Percentiles rank a stretch among this genome's conserved stretches.
These are phyloP conservation scores for Dendrolimus houi DNA, from an alignment of 2,888 invertebrate species.

Conservation along the genomic window DNA sequence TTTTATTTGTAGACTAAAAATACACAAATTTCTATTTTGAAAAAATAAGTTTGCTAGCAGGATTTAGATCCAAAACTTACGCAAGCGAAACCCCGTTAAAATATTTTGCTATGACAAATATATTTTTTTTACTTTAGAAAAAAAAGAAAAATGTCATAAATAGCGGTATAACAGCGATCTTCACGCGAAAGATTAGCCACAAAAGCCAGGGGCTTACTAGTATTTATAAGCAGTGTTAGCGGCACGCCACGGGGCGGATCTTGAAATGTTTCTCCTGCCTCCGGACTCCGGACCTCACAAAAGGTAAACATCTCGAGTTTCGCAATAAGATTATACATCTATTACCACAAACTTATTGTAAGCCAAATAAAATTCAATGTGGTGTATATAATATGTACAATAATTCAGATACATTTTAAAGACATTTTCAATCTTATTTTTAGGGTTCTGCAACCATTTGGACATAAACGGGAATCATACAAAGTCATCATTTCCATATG, in stretches of 20 bases:
- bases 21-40: too few species aligned
- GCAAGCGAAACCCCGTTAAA: too few species aligned
- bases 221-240: constrained; percentile 72
- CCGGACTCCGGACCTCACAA: constrained; percentile 16
- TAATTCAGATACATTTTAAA: too few species aligned
- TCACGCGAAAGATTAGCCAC: constrained; percentile 73
- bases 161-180: constrained; percentile 71
- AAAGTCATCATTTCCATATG: too few species aligned
- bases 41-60: too few species aligned
- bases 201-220: constrained; percentile 70
- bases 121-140: constrained; percentile 44
- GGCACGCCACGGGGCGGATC: constrained; percentile 52
- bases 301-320: constrained; percentile 21
- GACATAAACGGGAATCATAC: too few species aligned
- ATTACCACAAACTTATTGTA: constrained; percentile 2
- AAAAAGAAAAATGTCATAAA: constrained; percentile 66
- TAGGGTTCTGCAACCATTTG: too few species aligned
- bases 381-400: too few species aligned
- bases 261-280: constrained; percentile 27
- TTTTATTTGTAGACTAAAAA: too few species aligned
- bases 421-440: too few species aligned
- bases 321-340: constrained; percentile 2
- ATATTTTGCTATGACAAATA: too few species aligned
- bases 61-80: too few species aligned
- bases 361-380: not conserved